Evolutionary conservation across 2,888 invertebrate genomes (phyloP).

Genomic region (Drosophila ezoana): DNA sequence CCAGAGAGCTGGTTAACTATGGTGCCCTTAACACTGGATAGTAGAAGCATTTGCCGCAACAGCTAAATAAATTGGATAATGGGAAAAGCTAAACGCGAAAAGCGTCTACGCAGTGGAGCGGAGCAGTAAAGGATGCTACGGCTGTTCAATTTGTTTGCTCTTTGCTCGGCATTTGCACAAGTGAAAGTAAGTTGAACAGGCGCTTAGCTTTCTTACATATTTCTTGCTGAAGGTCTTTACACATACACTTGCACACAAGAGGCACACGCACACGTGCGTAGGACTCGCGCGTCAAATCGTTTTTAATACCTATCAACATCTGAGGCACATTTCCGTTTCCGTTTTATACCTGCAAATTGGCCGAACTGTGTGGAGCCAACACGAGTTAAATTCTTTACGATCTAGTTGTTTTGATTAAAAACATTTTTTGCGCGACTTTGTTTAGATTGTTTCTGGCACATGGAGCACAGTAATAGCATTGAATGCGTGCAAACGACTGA

Average conservation of each 20-base stretch:
- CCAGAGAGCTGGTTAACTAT: conserved; percentile 4
- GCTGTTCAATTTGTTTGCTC: conserved; percentile 26
- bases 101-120: conserved; percentile 19
- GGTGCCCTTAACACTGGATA: not conserved
- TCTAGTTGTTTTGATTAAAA: conserved; percentile 12
- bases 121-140: conserved; percentile 33
- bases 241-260: conserved; percentile 21
- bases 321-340: conserved; percentile 51
- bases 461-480: conserved; percentile 9
- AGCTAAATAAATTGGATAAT: conserved; percentile 10
- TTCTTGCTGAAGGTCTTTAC: conserved; percentile 67
- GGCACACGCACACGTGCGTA: conserved; percentile 39
- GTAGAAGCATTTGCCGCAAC: conserved; percentile 10
- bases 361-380: conserved; percentile 24
- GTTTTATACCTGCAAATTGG: conserved; percentile 27
- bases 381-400: not conserved
- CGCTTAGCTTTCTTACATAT: conserved; percentile 66
- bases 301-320: conserved; percentile 40
- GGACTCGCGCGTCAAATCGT: conserved; percentile 31
- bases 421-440: conserved; percentile 22
- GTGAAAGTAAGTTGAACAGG: conserved; percentile 67
- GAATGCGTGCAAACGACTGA: conserved; percentile 44
- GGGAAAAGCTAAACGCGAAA: conserved; percentile 6
- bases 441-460: conserved; percentile 47
- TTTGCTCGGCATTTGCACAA: conserved; percentile 36